These are phyloP conservation scores for Nomada flava DNA, from an alignment of 2,888 invertebrate genomes.

Conservation along the genomic window DNA sequence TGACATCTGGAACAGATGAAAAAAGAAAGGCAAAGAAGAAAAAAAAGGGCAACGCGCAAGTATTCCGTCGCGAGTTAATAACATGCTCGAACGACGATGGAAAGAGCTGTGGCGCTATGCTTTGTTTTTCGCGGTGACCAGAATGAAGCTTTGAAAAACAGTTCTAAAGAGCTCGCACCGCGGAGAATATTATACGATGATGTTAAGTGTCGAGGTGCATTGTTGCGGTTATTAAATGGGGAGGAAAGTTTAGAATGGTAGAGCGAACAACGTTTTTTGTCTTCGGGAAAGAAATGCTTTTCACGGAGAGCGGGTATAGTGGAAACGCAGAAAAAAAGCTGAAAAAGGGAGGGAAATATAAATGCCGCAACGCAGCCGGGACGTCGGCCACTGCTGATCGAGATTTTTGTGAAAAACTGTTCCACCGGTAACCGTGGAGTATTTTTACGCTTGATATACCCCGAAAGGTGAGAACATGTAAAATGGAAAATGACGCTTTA, in stretches of 20 bases:
- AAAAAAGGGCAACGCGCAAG: background rate
- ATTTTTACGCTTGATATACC: conserved; percentile 29
- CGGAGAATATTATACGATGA: conserved; percentile 31
- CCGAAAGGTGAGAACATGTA: background rate
- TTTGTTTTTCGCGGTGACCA: conserved; percentile 15
- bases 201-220: conserved; percentile 37
- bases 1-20: background rate
- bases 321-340: background rate
- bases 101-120: background rate
- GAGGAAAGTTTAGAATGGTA: conserved; percentile 35
- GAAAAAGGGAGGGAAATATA: background rate
- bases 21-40: background rate
- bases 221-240: conserved; percentile 42
- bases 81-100: conserved; percentile 1
- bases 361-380: background rate
- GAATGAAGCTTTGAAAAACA: conserved; percentile 38
- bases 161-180: conserved; percentile 16
- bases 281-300: conserved; percentile 24
- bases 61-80: conserved; percentile 22
- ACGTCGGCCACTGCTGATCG: conserved; percentile 23
- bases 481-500: conserved; percentile 18
- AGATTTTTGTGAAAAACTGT: conserved; percentile 33
- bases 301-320: background rate
- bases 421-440: background rate
- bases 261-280: conserved; percentile 35